Evolutionary conservation across 2,888 invertebrate species (phyloP), one percentile per base, ranked within the genome.

Genomic region (Dorcus parallelipipedus): DNA sequence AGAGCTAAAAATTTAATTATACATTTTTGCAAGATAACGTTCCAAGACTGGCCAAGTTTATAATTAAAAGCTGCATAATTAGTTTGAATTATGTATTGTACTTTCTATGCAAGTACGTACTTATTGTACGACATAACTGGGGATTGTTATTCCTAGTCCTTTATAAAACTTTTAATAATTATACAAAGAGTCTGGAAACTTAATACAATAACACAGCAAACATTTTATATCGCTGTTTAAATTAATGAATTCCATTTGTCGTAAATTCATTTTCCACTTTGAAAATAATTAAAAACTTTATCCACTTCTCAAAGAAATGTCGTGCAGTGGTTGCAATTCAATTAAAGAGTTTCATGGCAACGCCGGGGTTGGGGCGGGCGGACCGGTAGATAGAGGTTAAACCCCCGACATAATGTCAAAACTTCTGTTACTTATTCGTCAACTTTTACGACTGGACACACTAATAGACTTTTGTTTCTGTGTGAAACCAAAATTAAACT

Each of bases 211-310:
- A 65, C 65, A 64, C 63, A 65, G 64, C 66, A 67, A 67, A 70
- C 68, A 72, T 71, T 72, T 72, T 71, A 69, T 71, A 67, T 70
- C 64, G 70, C 69, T 67, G 69, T 69, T 69, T 67, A 73, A 72
- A 70, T 72, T 71, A 73, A 73, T 72, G 71, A 72, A 73, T 73
- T 71, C 71, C 73, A 73, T 73, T 73, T 73, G 75, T 73, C 71
- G 71, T 71, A 71, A 72, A 73, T 75, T 73, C 73, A 74, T 74
- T 73, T 73, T 72, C 71, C 72, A 73, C 73, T 74, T 75, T 72
- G 71, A 74, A 76, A 76, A 76, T 75, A 76, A 76, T 75, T 75
- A 76, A 76, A 76, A 76, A 74, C 62, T 75, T 76, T 74, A 72
- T 72, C 71, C 73, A 73, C 73, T 74, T 74, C 67, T 72, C 72